Conservation (phyloP, 2,113 vertebrate genomes). For the Tetrax tetrax region DNA sequence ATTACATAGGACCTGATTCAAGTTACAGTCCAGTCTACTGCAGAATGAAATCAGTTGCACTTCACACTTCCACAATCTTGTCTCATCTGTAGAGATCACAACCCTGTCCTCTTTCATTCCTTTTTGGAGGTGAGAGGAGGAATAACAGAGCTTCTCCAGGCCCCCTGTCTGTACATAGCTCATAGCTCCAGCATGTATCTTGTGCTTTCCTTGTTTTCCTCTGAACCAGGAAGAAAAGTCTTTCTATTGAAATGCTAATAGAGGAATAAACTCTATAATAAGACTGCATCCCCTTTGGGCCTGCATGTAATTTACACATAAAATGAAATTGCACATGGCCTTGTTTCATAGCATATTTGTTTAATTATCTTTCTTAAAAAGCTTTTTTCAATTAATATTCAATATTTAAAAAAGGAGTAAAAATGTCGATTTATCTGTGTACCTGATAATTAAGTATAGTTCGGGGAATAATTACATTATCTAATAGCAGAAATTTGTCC, state of each 20-base stretch:
- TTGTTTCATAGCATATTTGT: slow-evolving; percentile 79
- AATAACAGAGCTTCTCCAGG: neutral
- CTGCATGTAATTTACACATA: slow-evolving; percentile 80
- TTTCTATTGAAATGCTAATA: slow-evolving; percentile 78
- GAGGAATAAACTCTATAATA: slow-evolving; percentile 70
- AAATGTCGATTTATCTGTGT: slow-evolving; percentile 73
- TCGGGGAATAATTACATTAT: slow-evolving; percentile 77
- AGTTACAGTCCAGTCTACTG: slow-evolving; percentile 45
- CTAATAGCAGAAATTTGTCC: slow-evolving; percentile 71
- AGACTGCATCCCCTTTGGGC: slow-evolving; percentile 75
- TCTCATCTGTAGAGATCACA: slow-evolving; percentile 44
- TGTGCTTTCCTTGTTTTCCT: slow-evolving; percentile 53
- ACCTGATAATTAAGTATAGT: slow-evolving; percentile 79
- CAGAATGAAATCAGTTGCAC: slow-evolving; percentile 34
- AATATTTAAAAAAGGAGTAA: slow-evolving; percentile 78
- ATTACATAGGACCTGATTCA: slow-evolving; percentile 50
- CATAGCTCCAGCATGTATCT: neutral
- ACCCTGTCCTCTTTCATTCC: slow-evolving; percentile 30
- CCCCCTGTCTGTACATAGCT: neutral
- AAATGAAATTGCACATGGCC: slow-evolving; percentile 79
- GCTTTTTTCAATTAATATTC: slow-evolving; percentile 81
- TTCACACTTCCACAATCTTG: slow-evolving; percentile 35
- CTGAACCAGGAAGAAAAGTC: slow-evolving; percentile 56
- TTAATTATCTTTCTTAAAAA: slow-evolving; percentile 79
- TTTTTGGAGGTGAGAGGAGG: neutral